Percentiles rank a stretch among this genome's conserved stretches.
Conservation (phyloP, 2,797 vertebrate genomes). For the Lepidocolaptes lacrymiger region DNA sequence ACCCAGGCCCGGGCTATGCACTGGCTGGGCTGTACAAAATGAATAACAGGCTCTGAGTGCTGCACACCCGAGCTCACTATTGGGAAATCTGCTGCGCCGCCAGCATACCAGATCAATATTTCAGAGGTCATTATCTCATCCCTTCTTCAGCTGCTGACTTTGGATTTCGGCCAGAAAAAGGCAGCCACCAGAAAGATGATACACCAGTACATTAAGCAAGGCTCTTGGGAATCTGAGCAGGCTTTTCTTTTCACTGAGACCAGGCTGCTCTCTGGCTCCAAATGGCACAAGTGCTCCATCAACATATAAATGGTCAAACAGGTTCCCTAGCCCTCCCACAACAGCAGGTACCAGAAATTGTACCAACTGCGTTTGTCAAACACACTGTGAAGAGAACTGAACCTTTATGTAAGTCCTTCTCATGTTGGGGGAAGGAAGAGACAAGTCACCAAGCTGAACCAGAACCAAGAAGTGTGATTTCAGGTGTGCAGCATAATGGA, state of each 20-base stretch:
- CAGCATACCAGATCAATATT: conserved; percentile 70
- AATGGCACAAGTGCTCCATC: neutral
- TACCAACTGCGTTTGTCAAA: neutral
- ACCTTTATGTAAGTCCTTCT: neutral
- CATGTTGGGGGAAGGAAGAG: neutral
- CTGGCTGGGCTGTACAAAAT: neutral
- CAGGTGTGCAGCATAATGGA: neutral
- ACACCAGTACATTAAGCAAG: conserved; percentile 7
- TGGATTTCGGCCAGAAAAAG: conserved; percentile 60
- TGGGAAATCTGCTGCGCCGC: conserved; percentile 49
- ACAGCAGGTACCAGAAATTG: neutral
- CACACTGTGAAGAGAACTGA: neutral
- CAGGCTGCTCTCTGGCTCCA: neutral
- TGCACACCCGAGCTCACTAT: neutral
- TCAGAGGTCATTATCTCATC: conserved; percentile 76
- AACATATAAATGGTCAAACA: neutral
- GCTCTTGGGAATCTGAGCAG: conserved; percentile 29
- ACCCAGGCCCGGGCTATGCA: neutral
- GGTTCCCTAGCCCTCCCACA: neutral
- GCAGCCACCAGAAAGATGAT: conserved; percentile 41
- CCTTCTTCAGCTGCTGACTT: conserved; percentile 61
- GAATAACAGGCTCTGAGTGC: neutral
- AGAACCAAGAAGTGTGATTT: neutral
- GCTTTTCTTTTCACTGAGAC: conserved; percentile 49
- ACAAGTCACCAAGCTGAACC: neutral